Conservation (phyloP, 1,140 invertebrate genomes). For the Drosophila mojavensis region DNA sequence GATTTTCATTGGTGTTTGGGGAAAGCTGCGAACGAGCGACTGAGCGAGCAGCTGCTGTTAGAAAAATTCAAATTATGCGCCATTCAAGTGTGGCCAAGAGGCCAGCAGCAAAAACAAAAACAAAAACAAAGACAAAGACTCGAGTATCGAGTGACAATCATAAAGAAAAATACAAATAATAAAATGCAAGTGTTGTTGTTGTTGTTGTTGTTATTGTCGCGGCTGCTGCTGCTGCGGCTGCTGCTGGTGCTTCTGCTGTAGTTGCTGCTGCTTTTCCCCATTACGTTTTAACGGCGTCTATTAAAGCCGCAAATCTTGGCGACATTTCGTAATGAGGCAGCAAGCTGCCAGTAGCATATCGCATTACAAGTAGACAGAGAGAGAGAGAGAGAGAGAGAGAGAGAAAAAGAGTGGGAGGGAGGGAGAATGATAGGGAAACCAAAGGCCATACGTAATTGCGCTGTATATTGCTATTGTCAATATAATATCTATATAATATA, state of each 20-base stretch:
- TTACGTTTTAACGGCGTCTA: conserved; percentile 46
- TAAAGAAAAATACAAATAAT: conserved; percentile 37
- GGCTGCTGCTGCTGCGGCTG: conserved; percentile 9
- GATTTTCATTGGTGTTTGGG: background rate
- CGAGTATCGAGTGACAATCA: conserved; percentile 54
- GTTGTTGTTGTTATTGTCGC: background rate
- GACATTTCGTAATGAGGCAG: conserved; percentile 54
- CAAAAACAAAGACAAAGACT: background rate
- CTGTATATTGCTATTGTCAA: too few species aligned
- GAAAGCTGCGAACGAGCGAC: conserved; percentile 29
- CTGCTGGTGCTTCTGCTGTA: conserved; percentile 32
- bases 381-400: background rate
- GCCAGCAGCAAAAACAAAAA: conserved; percentile 21
- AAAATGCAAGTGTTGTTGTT: conserved; percentile 3
- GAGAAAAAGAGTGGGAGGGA: background rate
- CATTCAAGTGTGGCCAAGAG: conserved; percentile 44
- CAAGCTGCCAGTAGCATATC: conserved; percentile 15
- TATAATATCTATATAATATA: too few species aligned
- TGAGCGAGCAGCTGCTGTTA: conserved; percentile 42
- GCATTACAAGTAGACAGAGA: background rate
- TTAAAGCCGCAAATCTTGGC: conserved; percentile 55
- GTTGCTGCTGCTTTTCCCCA: conserved; percentile 42
- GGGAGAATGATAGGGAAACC: background rate
- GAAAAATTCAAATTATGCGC: conserved; percentile 56
- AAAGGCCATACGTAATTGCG: conserved; percentile 26